Base-by-base conservation (phyloP, 2,797 vertebrate species). In the Smutsia temminckii region DNA sequence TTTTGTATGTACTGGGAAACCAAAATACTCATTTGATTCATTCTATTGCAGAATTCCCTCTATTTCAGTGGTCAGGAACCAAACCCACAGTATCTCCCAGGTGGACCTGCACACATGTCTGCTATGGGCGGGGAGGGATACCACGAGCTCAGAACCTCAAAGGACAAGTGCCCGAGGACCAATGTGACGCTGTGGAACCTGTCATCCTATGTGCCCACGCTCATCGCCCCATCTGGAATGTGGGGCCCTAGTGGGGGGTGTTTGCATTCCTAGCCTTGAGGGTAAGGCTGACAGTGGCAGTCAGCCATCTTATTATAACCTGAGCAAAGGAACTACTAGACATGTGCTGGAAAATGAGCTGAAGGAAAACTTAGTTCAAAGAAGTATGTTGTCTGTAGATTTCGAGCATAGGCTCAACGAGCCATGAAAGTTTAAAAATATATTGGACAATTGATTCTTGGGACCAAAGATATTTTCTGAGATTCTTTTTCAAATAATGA, bases 401-500 rank as follows among this genome's bases (percentile, higher is more conserved):
- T 79, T 59, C 68, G 12, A 87, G 29, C 69, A 16, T 57, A 49
- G 51, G 17, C 61, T 92, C 91, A 93, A 77, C 51, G 32, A 88
- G 49, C 40, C 37, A 16, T 74, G 46, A 81, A 61, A 25, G 27
- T 68, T 80, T 75, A 37, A 84, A 89, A 85, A 55, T 34, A 34
- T 16, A 63, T 61, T 83, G 42, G 49, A 34, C 63, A 27, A 29
- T 49, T 71, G 77, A 86, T 75, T 84, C 61, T 84, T 64, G 57
- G 13, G 84, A 59, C 55, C 71, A 42, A 87, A 78, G 27, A 6
- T 64, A 12, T 75, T 93, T 79, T 86, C 37, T 51, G 11, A 93
- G 53, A 75, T 64, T 27, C 34, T 55, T 89, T 92, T 91, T 66
- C 34, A 89, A 86, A 61, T 66, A 55, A 51, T 51, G 37, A 71